Conservation (phyloP, 2,888 invertebrate genomes). For the Octonoba sinensis region DNA sequence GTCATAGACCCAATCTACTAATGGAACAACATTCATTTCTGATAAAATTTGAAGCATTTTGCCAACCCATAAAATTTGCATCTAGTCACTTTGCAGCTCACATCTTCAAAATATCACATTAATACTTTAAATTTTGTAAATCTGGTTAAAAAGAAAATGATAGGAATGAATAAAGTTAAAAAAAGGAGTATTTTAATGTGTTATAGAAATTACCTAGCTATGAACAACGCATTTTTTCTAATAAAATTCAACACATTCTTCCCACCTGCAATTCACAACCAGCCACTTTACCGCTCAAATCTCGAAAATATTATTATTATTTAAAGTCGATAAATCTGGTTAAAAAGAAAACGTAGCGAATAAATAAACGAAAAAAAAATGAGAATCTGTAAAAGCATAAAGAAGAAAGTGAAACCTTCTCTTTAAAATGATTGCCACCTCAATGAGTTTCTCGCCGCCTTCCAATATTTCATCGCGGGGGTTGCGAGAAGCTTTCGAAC, state of each 20-base stretch:
- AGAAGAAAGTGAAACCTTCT: slow-evolving; percentile 1
- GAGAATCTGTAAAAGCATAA: slow-evolving; percentile 17
- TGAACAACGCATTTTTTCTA: too few species aligned
- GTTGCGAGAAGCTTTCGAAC: not conserved
- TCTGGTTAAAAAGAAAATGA: too few species aligned
- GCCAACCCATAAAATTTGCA: too few species aligned
- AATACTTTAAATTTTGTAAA: too few species aligned
- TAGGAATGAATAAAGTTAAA: too few species aligned
- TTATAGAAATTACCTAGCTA: too few species aligned
- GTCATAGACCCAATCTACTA: too few species aligned
- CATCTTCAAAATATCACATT: too few species aligned
- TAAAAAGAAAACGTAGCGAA: slow-evolving; percentile 18
- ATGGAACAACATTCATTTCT: too few species aligned
- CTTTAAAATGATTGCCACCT: slow-evolving; percentile 28
- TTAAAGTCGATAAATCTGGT: slow-evolving; percentile 27
- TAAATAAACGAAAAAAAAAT: slow-evolving; percentile 7
- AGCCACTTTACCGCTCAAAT: not conserved
- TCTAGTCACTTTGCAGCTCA: too few species aligned
- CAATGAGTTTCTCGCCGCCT: slow-evolving; percentile 25
- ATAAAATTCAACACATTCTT: not conserved
- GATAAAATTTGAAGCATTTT: too few species aligned
- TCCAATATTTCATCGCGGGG: slow-evolving; percentile 39
- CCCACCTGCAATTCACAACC: slow-evolving; percentile 1
- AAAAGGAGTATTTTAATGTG: too few species aligned
- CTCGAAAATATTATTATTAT: slow-evolving; percentile 47